Conservation (phyloP, 2,888 invertebrate species). For the Octonoba sinensis region DNA sequence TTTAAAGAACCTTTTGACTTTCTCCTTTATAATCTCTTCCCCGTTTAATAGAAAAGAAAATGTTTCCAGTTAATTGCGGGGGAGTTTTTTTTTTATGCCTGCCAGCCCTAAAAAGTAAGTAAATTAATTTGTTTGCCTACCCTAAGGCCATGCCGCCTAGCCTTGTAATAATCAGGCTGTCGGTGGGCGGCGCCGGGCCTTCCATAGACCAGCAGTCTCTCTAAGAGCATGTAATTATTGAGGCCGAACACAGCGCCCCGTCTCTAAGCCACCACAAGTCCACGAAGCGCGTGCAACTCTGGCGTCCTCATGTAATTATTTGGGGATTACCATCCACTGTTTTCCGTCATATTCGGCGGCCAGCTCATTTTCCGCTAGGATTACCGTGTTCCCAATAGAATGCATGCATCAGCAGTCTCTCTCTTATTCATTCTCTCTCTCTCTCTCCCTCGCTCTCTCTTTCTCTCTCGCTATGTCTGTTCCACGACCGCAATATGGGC, state of each 20-base stretch:
- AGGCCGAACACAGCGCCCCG: conserved; percentile 51
- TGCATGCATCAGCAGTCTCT: conserved; percentile 59
- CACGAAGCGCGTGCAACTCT: conserved; percentile 58
- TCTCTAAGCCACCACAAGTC: conserved; percentile 65
- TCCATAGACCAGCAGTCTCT: conserved; percentile 59
- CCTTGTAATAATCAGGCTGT: conserved; percentile 49
- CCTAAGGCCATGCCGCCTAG: conserved; percentile 50
- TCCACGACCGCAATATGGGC: conserved; percentile 47
- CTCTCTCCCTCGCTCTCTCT: conserved; percentile 16
- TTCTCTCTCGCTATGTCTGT: conserved; percentile 21
- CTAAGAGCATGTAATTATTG: conserved; percentile 64
- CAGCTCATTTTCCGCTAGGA: conserved; percentile 65
- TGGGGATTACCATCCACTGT: conserved; percentile 64
- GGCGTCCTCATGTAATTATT: conserved; percentile 65
- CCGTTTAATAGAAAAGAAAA: conserved; percentile 16
- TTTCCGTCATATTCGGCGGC: conserved; percentile 59
- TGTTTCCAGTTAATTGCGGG: conserved; percentile 10
- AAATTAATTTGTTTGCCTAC: conserved; percentile 63
- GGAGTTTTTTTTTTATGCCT: not conserved
- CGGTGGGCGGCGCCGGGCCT: conserved; percentile 41
- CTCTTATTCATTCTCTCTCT: conserved; percentile 45
- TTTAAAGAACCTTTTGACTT: not conserved
- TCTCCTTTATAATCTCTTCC: conserved; percentile 12
- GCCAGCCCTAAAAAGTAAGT: conserved; percentile 47
- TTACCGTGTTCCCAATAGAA: conserved; percentile 62